A percentile compares a stretch with the other conserved stretches of the same genome.
Evolutionary conservation across 2,888 invertebrate species (phyloP).

Genomic region (Amphipoea oculea): DNA sequence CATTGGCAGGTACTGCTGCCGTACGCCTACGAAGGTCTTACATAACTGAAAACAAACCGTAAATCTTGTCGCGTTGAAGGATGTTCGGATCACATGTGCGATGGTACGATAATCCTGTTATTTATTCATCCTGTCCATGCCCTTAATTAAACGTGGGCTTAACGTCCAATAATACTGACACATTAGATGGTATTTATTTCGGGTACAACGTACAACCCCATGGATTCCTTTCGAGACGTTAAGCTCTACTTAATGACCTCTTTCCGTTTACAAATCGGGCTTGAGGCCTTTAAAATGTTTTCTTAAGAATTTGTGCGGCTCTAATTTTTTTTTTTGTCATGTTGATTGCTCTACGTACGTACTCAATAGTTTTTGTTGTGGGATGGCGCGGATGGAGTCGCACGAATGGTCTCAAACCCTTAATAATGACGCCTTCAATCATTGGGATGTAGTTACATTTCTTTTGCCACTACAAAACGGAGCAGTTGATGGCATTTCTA

Average conservation of each 20-base stretch:
- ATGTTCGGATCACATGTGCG: constrained; percentile 76
- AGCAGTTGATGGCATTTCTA: constrained; percentile 52
- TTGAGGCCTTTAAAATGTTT: constrained; percentile 57
- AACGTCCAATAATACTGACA: constrained; percentile 75
- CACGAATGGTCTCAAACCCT: constrained; percentile 41
- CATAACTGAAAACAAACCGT: constrained; percentile 69
- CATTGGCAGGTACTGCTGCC: constrained; percentile 14
- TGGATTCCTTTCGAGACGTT: constrained; percentile 73
- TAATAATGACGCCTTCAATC: constrained; percentile 42
- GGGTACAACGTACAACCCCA: constrained; percentile 71
- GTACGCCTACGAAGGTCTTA: constrained; percentile 52
- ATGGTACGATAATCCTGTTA: constrained; percentile 86
- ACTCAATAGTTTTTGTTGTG: constrained; percentile 41
- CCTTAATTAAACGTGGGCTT: constrained; percentile 82
- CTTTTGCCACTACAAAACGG: constrained; percentile 46
- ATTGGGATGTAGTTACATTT: constrained; percentile 52
- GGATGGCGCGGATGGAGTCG: neutral
- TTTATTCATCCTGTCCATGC: constrained; percentile 82
- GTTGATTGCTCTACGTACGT: constrained; percentile 40
- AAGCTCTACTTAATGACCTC: constrained; percentile 79
- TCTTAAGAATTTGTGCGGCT: constrained; percentile 55
- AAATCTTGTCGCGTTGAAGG: constrained; percentile 68
- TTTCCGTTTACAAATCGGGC: constrained; percentile 72
- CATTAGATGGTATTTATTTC: constrained; percentile 81
- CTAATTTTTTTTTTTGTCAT: constrained; percentile 37